phyloP scores from a whole-genome alignment of 2,797 vertebrate species.

The Pyrocephalus nanus region DNA sequence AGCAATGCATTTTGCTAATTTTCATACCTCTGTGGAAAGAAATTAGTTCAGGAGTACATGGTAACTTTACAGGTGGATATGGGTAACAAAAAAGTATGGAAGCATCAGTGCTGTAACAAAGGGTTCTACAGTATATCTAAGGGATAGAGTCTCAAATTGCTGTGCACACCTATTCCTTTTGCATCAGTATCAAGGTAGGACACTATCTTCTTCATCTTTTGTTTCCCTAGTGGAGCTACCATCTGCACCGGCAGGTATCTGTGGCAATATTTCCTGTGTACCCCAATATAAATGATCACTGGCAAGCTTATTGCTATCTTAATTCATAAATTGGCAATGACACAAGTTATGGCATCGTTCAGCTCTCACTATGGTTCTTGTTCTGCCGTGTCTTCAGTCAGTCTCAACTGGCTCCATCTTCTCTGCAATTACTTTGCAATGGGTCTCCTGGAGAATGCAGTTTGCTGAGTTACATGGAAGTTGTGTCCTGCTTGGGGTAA shows the following conservation, averaged over 20 bases:
- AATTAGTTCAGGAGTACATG: accelerated
- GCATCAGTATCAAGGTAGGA: neutral
- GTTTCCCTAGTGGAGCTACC: neutral
- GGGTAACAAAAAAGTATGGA: neutral
- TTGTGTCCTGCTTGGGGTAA: neutral
- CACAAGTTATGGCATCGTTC: neutral
- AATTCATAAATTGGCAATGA: neutral
- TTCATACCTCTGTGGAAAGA: neutral
- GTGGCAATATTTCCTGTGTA: neutral
- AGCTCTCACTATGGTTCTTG: neutral
- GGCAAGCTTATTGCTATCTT: neutral
- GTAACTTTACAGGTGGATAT: neutral
- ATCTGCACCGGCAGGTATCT: neutral
- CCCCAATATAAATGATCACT: neutral
- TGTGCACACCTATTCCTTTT: neutral
- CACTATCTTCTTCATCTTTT: neutral
- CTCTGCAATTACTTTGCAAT: neutral
- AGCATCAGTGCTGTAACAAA: neutral
- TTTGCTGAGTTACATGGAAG: neutral
- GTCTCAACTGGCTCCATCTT: neutral
- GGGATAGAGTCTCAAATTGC: neutral
- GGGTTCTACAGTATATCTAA: neutral
- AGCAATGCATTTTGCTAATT: neutral
- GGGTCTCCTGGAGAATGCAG: neutral
- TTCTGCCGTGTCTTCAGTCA: neutral